Conservation (phyloP, 92 coral and sea anemone genomes). For the Bergia sp. region DNA sequence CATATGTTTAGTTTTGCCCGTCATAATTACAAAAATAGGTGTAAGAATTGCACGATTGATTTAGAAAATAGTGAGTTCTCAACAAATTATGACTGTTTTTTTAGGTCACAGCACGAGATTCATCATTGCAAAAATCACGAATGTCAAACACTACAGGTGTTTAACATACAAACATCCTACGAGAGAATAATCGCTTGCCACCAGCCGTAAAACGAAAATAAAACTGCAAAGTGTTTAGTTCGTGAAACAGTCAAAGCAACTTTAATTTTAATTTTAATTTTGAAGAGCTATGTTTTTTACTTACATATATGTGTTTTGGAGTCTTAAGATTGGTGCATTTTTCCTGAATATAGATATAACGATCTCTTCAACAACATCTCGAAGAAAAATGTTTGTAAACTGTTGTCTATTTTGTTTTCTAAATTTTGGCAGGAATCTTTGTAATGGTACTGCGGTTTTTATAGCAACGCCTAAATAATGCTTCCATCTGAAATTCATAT, state of each 20-base stretch:
- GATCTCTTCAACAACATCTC: neutral
- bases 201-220: neutral
- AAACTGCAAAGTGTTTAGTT: neutral
- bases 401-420: neutral
- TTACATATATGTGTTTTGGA: too few relatives aligned
- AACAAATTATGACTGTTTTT: neutral
- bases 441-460: neutral
- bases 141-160: slow-evolving; percentile 1
- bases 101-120: neutral
- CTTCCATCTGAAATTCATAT: neutral
- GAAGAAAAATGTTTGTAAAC: neutral
- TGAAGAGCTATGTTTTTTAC: neutral
- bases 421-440: neutral
- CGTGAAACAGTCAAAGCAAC: neutral
- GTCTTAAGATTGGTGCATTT: too few relatives aligned
- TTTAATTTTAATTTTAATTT: neutral
- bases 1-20: neutral
- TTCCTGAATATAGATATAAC: neutral
- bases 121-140: neutral
- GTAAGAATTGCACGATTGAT: neutral
- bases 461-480: neutral
- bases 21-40: neutral
- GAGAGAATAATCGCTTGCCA: neutral
- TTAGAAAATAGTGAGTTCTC: neutral
- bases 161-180: neutral